Evolutionary conservation across 2,888 invertebrate species (phyloP), one percentile per base, ranked within the genome.

Genomic region (Leptinotarsa haldemani): DNA sequence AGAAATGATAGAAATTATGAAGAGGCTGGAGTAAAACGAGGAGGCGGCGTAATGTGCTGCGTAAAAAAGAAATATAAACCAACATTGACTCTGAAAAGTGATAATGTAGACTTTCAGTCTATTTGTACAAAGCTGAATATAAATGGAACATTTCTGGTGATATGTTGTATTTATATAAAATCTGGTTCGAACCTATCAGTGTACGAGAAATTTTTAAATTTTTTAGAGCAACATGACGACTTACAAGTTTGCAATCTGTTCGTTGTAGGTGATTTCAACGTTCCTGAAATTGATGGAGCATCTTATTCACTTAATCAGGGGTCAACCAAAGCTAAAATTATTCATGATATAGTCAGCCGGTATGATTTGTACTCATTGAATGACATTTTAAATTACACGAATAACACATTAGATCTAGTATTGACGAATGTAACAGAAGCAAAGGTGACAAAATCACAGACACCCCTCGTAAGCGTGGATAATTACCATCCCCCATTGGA

Each of bases 391-490:
- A 56, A 20, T 56, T 22, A 20, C 22, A 9, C 22, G 16, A 25
- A 25, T 25, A 20, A 56, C 22, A 56, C 56, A 15, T 56, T 56
- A 22, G 22, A 56, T 20, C 22, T 56, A 13, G 56, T 56, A 13
- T 56, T 56, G 7, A 56, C 56, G 22, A 56, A 22, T 22, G 13
- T 18, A 16, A 56, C 56, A 56, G 56, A 56, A 56, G 56, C 56
- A 56, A 56, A 5, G n/a, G 52, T 52, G n/a, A 16, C n/a, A 16
- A 13, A 16, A 13, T 52, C 52, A 25, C 25, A 25, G 25, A 25
- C 25, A 25, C 25, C 25, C 25, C 25, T 25, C 25, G 25, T 25
- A 25, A 25, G 25, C 25, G 25, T 25, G 25, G 25, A 25, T 25
- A 25, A 25, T 25, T 25, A 25, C 25, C 25, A 25, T 25, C 25